These are phyloP conservation scores for Harmothoe impar DNA, from an alignment of 2,888 invertebrate genomes.

Conservation along the genomic window DNA sequence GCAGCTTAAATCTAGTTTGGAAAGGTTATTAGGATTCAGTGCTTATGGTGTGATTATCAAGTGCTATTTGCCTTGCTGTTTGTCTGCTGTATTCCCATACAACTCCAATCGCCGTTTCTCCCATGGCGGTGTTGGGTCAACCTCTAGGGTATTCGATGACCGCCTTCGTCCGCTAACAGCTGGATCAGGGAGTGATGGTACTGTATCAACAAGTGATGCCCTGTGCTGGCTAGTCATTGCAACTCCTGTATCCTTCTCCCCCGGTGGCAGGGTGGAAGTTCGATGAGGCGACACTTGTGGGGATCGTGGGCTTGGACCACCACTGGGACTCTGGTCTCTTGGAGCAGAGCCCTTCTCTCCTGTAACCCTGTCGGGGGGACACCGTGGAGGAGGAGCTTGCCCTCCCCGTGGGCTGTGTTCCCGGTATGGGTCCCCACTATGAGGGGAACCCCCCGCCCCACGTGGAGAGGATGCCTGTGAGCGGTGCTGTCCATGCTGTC, in stretches of 20 bases:
- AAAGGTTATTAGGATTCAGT: too few species aligned
- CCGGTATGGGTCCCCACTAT: conserved; percentile 12
- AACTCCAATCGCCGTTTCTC: conserved; percentile 28
- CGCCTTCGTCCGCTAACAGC: background rate
- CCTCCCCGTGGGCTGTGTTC: conserved; percentile 43
- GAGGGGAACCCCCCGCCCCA: background rate
- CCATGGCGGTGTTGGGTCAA: conserved; percentile 43
- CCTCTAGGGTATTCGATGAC: conserved; percentile 6
- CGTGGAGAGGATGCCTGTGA: background rate
- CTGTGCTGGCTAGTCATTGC: background rate
- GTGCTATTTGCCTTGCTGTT: conserved; percentile 43
- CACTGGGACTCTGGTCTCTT: background rate
- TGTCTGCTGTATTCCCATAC: conserved; percentile 46
- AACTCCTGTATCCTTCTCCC: background rate
- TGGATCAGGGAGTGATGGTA: background rate
- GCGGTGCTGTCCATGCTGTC: background rate
- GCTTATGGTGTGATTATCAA: background rate
- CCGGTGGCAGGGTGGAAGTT: background rate
- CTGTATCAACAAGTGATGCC: background rate
- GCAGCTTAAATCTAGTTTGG: too few species aligned
- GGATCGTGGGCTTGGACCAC: background rate
- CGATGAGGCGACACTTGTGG: background rate
- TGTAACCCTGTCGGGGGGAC: too few species aligned
- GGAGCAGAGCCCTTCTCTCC: too few species aligned
- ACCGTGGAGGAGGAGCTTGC: background rate